A percentile compares a stretch with the other conserved stretches of the same genome.
These are phyloP conservation scores for Dolichoris vasculosae DNA, from an alignment of 1,140 invertebrate genomes.

Conservation along the genomic window DNA sequence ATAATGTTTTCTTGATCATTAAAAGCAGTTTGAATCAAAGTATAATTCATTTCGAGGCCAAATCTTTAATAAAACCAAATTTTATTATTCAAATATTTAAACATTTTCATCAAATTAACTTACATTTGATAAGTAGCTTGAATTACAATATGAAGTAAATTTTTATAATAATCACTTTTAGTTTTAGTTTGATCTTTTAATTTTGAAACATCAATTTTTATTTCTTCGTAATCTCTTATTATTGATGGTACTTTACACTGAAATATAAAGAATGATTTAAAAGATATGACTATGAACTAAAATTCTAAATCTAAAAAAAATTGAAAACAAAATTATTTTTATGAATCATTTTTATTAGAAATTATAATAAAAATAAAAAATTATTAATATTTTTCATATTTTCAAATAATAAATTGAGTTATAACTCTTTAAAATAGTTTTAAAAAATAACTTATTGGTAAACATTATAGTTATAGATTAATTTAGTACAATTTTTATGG, in stretches of 20 bases:
- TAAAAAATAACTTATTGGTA: too few species aligned
- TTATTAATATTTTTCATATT: too few species aligned
- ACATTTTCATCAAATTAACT: slow-evolving; percentile 2
- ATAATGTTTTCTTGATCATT: slow-evolving; percentile 50
- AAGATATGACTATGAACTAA: too few species aligned
- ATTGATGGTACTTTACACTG: neutral
- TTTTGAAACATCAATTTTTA: neutral
- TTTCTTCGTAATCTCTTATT: neutral
- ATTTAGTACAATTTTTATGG: too few species aligned
- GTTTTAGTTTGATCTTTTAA: neutral
- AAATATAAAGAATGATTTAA: too few species aligned
- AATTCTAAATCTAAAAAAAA: too few species aligned
- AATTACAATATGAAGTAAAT: slow-evolving; percentile 57
- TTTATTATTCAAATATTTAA: neutral
- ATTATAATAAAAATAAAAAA: too few species aligned
- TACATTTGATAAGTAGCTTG: slow-evolving; percentile 62
- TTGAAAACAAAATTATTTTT: too few species aligned
- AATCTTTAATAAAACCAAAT: slow-evolving; percentile 57
- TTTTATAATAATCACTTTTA: slow-evolving; percentile 8
- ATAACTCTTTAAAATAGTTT: too few species aligned
- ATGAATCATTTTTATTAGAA: too few species aligned
- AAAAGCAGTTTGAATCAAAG: slow-evolving; percentile 57
- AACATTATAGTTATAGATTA: too few species aligned
- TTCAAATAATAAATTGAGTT: too few species aligned
- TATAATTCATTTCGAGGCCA: slow-evolving; percentile 58